Evolutionary conservation across 1,140 invertebrate species (phyloP).

Genomic region (Drosophila virilis): DNA sequence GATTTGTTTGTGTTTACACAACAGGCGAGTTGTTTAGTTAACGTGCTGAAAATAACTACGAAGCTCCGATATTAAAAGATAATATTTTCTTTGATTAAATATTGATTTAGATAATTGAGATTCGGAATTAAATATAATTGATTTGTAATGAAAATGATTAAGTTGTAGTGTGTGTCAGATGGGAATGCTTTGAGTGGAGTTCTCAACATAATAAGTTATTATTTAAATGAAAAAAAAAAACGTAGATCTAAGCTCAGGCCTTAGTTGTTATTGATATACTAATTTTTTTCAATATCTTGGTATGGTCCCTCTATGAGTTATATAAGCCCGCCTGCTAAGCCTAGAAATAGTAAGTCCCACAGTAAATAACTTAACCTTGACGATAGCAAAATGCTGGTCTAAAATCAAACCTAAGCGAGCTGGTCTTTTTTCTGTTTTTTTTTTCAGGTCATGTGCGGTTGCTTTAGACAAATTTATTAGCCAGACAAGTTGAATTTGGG

Average conservation of each 20-base stretch:
- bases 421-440: background rate
- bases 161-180: too few species aligned
- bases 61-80: background rate
- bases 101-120: background rate
- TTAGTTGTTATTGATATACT: too few species aligned
- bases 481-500: background rate
- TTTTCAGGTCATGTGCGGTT: slow-evolving; percentile 3
- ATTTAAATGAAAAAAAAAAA: too few species aligned
- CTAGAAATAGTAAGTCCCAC: background rate
- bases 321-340: background rate
- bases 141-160: background rate
- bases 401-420: background rate
- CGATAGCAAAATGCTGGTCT: background rate
- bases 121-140: background rate
- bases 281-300: background rate
- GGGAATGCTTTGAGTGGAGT: too few species aligned
- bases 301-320: background rate
- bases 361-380: slow-evolving; percentile 8
- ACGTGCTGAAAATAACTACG: background rate
- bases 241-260: too few species aligned
- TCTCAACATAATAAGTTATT: too few species aligned
- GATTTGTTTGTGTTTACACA: slow-evolving; percentile 18
- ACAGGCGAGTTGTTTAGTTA: background rate
- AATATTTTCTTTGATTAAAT: background rate
- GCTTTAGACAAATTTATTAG: slow-evolving; percentile 14